Percentiles rank a stretch among this genome's conserved stretches.
Evolutionary conservation across 23 tunicate genomes (phyloP).

Genomic region (Styela clava): DNA sequence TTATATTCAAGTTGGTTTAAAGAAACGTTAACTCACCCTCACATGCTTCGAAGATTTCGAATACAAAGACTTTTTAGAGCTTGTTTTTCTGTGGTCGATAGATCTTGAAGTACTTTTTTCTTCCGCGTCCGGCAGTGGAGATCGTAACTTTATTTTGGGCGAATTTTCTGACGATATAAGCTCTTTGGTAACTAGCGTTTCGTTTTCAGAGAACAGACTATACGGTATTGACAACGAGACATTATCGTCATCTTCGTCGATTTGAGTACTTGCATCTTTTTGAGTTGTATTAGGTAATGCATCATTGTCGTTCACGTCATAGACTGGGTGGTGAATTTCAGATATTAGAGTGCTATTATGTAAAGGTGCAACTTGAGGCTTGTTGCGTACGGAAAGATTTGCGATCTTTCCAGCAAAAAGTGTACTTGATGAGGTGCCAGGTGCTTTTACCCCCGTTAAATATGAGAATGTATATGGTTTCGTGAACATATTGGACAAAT

Average conservation of each 20-base stretch:
- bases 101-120: too few relatives aligned
- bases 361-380: not conserved
- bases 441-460: constrained; percentile 13
- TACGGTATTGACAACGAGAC: not conserved
- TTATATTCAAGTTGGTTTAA: too few relatives aligned
- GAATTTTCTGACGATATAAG: not conserved
- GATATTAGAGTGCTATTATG: not conserved
- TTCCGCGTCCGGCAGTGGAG: too few relatives aligned
- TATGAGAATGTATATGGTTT: constrained; percentile 33
- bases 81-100: not conserved
- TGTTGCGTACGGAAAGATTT: not conserved
- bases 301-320: not conserved
- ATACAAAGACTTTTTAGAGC: not conserved
- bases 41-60: not conserved
- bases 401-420: not conserved
- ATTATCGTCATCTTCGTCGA: not conserved
- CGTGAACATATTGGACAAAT: constrained; percentile 20
- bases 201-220: not conserved
- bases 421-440: constrained; percentile 4
- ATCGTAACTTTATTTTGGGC: too few relatives aligned
- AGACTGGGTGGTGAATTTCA: not conserved
- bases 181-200: not conserved
- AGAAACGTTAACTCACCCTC: not conserved
- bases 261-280: not conserved
- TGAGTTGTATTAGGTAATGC: not conserved